phyloP scores from a whole-genome alignment of 2,797 vertebrate species.

The Acipenser oxyrinchus region DNA sequence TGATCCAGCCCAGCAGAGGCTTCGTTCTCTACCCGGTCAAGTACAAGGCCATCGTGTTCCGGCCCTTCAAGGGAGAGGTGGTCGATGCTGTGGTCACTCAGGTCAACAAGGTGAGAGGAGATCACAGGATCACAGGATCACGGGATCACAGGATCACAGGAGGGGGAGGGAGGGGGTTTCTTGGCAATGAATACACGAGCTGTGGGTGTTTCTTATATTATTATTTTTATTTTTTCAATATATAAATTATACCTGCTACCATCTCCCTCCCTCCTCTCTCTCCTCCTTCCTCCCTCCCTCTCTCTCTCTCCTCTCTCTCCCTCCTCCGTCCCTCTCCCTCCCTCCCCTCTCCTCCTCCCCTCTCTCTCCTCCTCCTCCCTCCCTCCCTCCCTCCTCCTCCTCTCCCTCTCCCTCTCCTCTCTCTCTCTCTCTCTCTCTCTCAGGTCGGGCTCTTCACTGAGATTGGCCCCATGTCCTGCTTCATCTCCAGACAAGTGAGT shows the following conservation, averaged over 20 bases:
- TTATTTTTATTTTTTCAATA: too few species aligned
- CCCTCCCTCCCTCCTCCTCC: too few species aligned
- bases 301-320: too few species aligned
- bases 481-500: slow-evolving; percentile 89
- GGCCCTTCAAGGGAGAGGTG: slow-evolving; percentile 89
- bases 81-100: slow-evolving; percentile 93
- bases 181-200: too few species aligned
- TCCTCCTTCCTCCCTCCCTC: neutral
- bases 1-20: slow-evolving; percentile 86
- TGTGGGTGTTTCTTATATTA: too few species aligned
- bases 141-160: too few species aligned
- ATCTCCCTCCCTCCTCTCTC: neutral
- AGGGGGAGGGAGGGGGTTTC: too few species aligned
- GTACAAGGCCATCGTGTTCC: slow-evolving; percentile 92
- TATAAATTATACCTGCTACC: too few species aligned
- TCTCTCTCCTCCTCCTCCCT: too few species aligned
- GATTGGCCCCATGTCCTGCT: slow-evolving; percentile 93
- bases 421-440: neutral
- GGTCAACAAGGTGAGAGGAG: slow-evolving; percentile 82
- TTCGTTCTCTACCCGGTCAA: slow-evolving; percentile 92
- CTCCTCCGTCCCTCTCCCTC: too few species aligned
- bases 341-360: too few species aligned
- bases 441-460: slow-evolving; percentile 91
- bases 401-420: neutral
- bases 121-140: too few species aligned